These are phyloP conservation scores for Pungitius pungitius DNA, from an alignment of 2,113 vertebrate species.

Conservation along the genomic window DNA sequence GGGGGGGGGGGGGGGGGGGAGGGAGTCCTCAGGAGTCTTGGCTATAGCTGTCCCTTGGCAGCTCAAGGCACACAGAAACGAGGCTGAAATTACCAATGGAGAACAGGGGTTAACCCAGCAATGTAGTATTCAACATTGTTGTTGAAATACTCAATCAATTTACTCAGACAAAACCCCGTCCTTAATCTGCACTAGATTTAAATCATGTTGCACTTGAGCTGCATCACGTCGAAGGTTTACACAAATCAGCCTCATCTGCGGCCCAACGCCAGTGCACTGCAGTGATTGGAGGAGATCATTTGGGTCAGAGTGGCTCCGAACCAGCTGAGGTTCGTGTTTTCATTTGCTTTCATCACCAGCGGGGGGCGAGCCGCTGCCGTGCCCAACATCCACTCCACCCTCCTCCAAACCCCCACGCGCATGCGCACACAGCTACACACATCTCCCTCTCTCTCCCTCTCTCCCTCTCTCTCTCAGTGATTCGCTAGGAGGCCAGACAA, in stretches of 20 bases:
- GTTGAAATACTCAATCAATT: not conserved
- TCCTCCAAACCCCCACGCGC: slow-evolving; percentile 9
- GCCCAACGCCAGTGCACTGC: slow-evolving; percentile 34
- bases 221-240: slow-evolving; percentile 36
- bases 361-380: slow-evolving; percentile 60
- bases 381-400: not conserved
- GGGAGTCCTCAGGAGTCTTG: slow-evolving; percentile 45
- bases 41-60: slow-evolving; percentile 32
- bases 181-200: slow-evolving; percentile 24
- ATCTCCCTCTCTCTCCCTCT: slow-evolving; percentile 1
- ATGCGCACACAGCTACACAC: slow-evolving; percentile 32
- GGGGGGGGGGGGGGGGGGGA: slow-evolving; percentile 30
- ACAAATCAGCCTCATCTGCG: slow-evolving; percentile 36
- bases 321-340: slow-evolving; percentile 45
- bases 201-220: slow-evolving; percentile 33
- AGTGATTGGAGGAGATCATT: slow-evolving; percentile 49
- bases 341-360: slow-evolving; percentile 38
- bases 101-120: not conserved
- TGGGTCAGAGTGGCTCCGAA: slow-evolving; percentile 48
- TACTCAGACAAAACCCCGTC: slow-evolving; percentile 14
- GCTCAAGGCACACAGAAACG: slow-evolving; percentile 11
- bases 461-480: slow-evolving; percentile 26
- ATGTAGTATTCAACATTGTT: not conserved
- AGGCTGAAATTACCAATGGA: not conserved
- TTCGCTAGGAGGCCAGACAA: slow-evolving; percentile 73